These are phyloP conservation scores for Enoplolaimus lenunculus DNA, from an alignment of 2,888 invertebrate genomes.

Conservation along the genomic window DNA sequence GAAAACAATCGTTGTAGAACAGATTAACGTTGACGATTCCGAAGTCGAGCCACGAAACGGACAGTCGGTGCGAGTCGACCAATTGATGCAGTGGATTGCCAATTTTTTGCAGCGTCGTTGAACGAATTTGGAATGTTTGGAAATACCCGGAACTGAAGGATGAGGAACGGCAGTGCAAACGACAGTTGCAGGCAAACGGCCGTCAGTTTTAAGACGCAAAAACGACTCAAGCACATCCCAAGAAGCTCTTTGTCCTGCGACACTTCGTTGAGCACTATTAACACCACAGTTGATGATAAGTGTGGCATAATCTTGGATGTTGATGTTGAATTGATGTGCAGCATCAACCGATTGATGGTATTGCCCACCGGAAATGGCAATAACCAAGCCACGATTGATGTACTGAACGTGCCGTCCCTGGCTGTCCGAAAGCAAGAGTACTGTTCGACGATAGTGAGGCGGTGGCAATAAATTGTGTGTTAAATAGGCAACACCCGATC, in stretches of 20 bases:
- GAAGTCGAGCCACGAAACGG: not conserved
- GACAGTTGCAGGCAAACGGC: not conserved
- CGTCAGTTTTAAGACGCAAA: not conserved
- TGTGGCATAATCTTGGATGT: not conserved
- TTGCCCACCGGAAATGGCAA: not conserved
- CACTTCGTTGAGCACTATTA: not conserved
- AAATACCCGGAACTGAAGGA: conserved; percentile 2
- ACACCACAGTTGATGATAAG: not conserved
- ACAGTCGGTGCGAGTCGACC: not conserved
- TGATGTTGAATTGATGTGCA: not conserved
- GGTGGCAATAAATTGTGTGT: not conserved
- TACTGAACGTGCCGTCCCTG: not conserved
- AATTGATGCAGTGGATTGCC: not conserved
- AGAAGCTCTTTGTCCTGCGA: not conserved
- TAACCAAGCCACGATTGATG: not conserved
- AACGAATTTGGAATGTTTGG: not conserved
- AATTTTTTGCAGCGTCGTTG: not conserved
- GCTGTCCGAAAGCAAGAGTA: not conserved
- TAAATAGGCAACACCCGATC: not conserved
- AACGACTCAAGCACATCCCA: not conserved
- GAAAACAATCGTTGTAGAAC: not conserved
- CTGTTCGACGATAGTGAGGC: not conserved
- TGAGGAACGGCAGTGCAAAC: not conserved
- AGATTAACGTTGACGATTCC: not conserved
- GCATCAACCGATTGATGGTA: not conserved